These are phyloP conservation scores for Leiothrix lutea DNA, from an alignment of 2,113 vertebrate species.

Conservation along the genomic window DNA sequence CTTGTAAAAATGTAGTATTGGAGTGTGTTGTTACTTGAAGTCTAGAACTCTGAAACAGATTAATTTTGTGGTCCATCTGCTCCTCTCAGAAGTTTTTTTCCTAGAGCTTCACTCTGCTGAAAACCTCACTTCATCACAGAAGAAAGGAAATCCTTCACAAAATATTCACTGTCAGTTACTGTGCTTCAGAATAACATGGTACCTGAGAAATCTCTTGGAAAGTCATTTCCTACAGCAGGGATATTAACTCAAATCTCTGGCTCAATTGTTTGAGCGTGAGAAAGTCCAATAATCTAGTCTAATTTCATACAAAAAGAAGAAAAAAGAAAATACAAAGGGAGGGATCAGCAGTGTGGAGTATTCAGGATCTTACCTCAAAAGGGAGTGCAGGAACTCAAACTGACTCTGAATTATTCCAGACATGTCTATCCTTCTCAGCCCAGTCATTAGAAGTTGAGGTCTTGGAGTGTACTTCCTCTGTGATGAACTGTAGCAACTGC, in stretches of 20 bases:
- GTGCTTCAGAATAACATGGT: background rate
- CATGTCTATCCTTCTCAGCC: rapidly evolving
- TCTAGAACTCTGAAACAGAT: background rate
- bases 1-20: background rate
- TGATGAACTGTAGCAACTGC: background rate
- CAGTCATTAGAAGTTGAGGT: rapidly evolving
- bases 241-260: background rate
- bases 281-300: background rate
- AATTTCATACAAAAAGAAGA: background rate
- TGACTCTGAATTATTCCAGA: background rate
- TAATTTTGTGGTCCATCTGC: background rate
- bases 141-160: background rate
- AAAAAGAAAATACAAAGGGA: background rate
- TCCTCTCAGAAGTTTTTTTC: background rate
- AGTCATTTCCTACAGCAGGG: background rate
- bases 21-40: background rate
- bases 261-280: background rate
- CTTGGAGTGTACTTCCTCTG: background rate
- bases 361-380: background rate
- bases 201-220: background rate
- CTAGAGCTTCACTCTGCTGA: background rate
- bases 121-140: background rate
- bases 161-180: background rate
- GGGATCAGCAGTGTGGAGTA: rapidly evolving
- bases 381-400: background rate